Percentiles rank a stretch among this genome's conserved stretches.
These are phyloP conservation scores for Tinea trinotella DNA, from an alignment of 2,888 invertebrate species.

Conservation along the genomic window DNA sequence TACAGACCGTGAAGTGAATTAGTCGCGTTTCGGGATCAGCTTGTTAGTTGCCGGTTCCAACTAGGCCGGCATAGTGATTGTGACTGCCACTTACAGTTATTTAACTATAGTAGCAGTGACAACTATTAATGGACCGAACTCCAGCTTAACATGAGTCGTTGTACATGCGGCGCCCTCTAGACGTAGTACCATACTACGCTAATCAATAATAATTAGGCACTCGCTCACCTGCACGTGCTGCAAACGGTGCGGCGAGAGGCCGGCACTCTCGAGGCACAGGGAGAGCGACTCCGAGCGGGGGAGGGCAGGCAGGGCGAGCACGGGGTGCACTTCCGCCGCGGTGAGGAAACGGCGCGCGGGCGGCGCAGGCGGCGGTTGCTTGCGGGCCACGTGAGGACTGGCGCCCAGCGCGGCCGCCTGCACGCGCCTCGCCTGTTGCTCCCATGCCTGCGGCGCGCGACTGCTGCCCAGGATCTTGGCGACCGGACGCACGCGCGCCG, in stretches of 20 bases:
- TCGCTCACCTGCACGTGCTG: neutral
- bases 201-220: no score
- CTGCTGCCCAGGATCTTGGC: slow-evolving; percentile 62
- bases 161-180: no score
- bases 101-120: no score
- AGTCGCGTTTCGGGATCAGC: no score
- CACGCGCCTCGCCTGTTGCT: neutral
- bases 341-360: neutral
- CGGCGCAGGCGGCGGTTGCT: neutral
- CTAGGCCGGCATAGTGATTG: no score
- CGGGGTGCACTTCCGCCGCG: slow-evolving; percentile 39
- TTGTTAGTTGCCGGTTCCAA: no score
- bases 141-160: no score
- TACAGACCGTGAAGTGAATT: no score
- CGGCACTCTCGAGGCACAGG: slow-evolving; percentile 75
- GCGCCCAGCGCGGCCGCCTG: neutral
- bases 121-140: no score
- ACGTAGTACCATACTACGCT: no score
- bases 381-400: neutral
- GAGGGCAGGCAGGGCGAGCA: slow-evolving; percentile 75
- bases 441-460: slow-evolving; percentile 47
- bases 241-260: slow-evolving; percentile 65
- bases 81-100: no score
- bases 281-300: slow-evolving; percentile 77
- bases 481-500: slow-evolving; percentile 75